A percentile compares a stretch with the other conserved stretches of the same genome.
These are phyloP conservation scores for Heliconius hewitsoni DNA, from an alignment of 1,140 invertebrate genomes.

Conservation along the genomic window DNA sequence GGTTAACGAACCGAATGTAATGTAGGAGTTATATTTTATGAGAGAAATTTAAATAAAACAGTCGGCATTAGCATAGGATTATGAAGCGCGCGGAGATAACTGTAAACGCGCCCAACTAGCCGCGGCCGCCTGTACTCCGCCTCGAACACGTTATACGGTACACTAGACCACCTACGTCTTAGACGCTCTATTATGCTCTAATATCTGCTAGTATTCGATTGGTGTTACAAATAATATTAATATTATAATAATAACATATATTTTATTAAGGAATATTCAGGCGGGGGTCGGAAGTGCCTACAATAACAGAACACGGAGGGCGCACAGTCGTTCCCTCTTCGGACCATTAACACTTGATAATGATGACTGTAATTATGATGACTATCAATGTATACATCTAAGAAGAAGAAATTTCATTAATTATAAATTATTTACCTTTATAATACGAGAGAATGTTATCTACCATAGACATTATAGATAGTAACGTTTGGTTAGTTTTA, in stretches of 20 bases:
- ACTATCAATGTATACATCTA: background rate
- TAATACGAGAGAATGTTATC: no score
- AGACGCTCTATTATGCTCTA: no score
- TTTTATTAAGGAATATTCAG: no score
- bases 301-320: background rate
- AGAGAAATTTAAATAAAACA: conserved; percentile 45
- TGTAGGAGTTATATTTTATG: conserved; percentile 43
- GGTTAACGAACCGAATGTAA: conserved; percentile 37
- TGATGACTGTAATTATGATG: background rate
- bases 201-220: no score
- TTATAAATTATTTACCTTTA: background rate
- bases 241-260: no score
- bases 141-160: background rate
- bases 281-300: background rate
- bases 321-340: background rate
- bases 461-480: background rate
- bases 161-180: background rate
- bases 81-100: conserved; percentile 36
- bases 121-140: background rate
- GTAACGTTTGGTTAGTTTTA: background rate
- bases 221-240: no score
- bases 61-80: conserved; percentile 41
- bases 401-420: background rate
- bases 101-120: conserved; percentile 18
- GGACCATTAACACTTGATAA: background rate